Percentiles rank a stretch among this genome's conserved stretches.
phyloP scores from a whole-genome alignment of 2,113 vertebrate species.

The Semnornis frantzii region DNA sequence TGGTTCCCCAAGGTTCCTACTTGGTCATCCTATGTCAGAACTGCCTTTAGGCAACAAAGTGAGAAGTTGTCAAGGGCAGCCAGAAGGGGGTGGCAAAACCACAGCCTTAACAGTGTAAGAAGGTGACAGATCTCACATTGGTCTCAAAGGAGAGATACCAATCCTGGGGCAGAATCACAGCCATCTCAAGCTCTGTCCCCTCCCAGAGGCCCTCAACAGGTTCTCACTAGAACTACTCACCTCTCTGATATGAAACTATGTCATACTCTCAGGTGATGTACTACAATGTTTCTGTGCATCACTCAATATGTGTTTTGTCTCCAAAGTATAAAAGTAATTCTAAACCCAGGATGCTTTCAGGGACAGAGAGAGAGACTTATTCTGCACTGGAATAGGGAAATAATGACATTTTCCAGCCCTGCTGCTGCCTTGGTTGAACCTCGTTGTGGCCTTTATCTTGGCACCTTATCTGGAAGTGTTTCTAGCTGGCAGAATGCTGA shows the following conservation, averaged over 20 bases:
- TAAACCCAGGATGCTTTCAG: not conserved
- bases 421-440: not conserved
- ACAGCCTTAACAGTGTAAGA: not conserved
- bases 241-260: not conserved
- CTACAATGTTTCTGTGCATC: not conserved
- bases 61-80: not conserved
- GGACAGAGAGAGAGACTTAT: not conserved
- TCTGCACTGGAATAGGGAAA: not conserved
- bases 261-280: not conserved
- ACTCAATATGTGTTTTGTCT: not conserved
- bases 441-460: not conserved
- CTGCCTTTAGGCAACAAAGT: not conserved
- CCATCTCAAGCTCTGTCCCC: not conserved
- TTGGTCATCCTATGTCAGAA: not conserved
- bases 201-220: not conserved
- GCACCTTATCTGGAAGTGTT: not conserved
- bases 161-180: not conserved
- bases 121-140: not conserved
- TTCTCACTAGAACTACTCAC: not conserved
- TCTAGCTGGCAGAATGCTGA: not conserved
- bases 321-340: not conserved
- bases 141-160: not conserved
- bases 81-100: constrained; percentile 15
- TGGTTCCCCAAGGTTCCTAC: not conserved
- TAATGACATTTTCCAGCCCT: not conserved